Conservation (phyloP, 1,140 invertebrate genomes). For the Lanistes nyassanus region DNA sequence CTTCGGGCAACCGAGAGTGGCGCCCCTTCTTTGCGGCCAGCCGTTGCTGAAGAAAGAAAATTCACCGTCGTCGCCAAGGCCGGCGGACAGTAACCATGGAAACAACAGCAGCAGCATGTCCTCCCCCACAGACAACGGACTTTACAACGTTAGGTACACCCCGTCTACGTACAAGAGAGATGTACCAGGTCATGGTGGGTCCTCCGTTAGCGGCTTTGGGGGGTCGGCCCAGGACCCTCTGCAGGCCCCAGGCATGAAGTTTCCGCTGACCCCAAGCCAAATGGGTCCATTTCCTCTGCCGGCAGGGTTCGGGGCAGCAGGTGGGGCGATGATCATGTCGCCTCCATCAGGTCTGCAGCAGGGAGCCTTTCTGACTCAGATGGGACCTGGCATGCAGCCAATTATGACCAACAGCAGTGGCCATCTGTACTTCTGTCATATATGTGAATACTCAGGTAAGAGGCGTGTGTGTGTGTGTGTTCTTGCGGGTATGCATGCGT, state of each 20-base stretch:
- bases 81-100: no score
- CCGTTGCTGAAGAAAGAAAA: neutral
- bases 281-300: neutral
- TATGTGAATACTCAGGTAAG: constrained; percentile 60
- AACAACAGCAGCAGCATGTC: no score
- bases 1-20: no score
- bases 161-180: no score
- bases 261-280: constrained; percentile 1
- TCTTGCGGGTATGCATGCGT: no score
- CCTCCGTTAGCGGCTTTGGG: no score
- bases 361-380: constrained; percentile 24
- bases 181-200: no score
- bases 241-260: neutral
- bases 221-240: no score
- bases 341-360: constrained; percentile 17
- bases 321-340: neutral
- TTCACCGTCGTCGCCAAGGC: neutral
- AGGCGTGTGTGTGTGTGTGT: no score
- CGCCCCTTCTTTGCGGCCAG: neutral
- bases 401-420: constrained; percentile 39
- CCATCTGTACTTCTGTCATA: constrained; percentile 56
- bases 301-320: neutral
- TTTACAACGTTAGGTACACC: no score
- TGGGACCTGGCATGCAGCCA: constrained; percentile 23
- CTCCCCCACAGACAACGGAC: no score